Evolutionary conservation across 1,140 invertebrate genomes (phyloP).

Genomic region (Oreohelix idahoensis): DNA sequence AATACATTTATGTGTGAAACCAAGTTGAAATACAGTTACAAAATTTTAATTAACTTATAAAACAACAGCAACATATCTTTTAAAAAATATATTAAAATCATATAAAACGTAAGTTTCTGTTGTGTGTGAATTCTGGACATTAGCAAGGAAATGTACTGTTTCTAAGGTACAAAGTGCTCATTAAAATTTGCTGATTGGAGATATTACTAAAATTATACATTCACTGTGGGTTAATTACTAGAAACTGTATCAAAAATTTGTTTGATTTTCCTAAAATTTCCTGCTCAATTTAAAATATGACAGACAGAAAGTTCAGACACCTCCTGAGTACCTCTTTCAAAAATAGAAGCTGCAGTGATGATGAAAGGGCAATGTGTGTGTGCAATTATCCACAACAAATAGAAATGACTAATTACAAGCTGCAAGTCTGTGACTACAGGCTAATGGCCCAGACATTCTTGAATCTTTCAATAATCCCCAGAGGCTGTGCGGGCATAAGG

Average conservation of each 20-base stretch:
- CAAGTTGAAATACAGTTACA: not conserved
- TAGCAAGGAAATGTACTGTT: no score
- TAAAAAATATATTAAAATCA: not conserved
- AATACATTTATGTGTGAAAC: not conserved
- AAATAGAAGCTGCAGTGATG: not conserved
- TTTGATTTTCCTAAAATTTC: not conserved
- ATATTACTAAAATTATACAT: no score
- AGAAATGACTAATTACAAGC: not conserved
- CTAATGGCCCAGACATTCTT: not conserved
- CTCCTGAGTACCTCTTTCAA: not conserved
- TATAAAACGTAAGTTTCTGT: not conserved
- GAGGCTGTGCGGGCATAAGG: constrained; percentile 1
- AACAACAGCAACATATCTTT: not conserved
- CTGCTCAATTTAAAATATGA: not conserved
- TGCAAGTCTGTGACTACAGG: not conserved
- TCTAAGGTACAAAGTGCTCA: no score
- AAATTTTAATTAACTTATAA: not conserved
- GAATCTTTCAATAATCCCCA: not conserved
- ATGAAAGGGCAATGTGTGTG: not conserved
- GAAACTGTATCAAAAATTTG: not conserved
- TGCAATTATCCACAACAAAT: not conserved
- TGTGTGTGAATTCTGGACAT: no score
- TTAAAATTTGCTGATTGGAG: no score
- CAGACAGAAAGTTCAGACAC: not conserved
- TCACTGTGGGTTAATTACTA: no score